phyloP scores from a whole-genome alignment of 2,113 vertebrate species.

The Cairina moschata region DNA sequence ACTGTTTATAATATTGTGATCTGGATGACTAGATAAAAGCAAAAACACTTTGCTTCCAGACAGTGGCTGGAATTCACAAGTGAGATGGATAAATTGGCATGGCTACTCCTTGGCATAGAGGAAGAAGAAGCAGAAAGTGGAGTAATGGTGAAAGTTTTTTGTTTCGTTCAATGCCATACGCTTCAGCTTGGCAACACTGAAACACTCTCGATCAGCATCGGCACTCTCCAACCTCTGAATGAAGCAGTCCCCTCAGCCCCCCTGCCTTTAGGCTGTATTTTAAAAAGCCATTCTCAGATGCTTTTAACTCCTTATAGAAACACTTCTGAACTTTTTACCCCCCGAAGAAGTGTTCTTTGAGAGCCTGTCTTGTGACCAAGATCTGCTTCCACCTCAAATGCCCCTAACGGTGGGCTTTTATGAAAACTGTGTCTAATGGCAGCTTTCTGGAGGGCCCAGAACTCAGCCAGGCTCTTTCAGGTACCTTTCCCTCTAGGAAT shows the following conservation, averaged over 20 bases:
- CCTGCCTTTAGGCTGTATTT: not conserved
- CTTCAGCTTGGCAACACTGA: not conserved
- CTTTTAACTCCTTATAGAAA: constrained; percentile 1
- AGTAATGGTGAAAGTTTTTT: not conserved
- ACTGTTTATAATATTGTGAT: not conserved
- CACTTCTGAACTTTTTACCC: not conserved
- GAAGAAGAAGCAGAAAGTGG: not conserved
- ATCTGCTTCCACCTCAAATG: not conserved
- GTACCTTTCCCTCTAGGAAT: not conserved
- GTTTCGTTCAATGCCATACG: not conserved
- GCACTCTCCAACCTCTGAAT: not conserved
- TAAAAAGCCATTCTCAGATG: not conserved
- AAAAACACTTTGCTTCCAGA: not conserved
- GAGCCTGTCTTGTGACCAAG: not conserved
- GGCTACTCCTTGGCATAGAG: not conserved
- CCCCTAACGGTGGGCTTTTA: not conserved
- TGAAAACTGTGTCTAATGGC: not conserved
- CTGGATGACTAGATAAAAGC: not conserved
- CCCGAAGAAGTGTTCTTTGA: not conserved
- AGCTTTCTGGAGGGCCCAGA: not conserved
- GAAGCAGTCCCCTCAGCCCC: not conserved
- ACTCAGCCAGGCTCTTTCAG: not conserved
- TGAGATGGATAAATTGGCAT: not conserved
- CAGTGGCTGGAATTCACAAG: not conserved
- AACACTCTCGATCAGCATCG: not conserved